Evolutionary conservation across 2,888 invertebrate genomes (phyloP), one percentile per base, ranked within the genome.

Genomic region (Drosophila anceps): DNA sequence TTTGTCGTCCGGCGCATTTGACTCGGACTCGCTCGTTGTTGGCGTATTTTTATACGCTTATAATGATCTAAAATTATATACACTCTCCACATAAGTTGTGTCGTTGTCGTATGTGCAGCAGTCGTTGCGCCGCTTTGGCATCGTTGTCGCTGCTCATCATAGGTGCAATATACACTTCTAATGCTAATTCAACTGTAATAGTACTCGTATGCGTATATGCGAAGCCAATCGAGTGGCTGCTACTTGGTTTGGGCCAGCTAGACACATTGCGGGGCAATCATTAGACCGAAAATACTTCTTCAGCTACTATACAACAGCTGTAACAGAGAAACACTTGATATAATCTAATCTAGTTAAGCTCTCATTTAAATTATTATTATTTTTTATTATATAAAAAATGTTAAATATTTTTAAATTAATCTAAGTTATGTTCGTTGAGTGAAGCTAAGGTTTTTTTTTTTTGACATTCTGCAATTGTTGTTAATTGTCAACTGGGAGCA

Each of bases 51-150:
- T 86, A 88, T 81, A 82, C 78, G 78, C 74, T 79, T 86, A 71
- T 86, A 86, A 82, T 81, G 82, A 79, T 84, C 86, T 88, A 86
- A 82, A 86, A 86, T 86, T 88, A 86, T 86, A 86, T 81, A 75
- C 57, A 70, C 58, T 55, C 13, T 44, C 41, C 62, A 70, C 78
- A 77, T 77, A 78, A 78, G 77, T 51, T 67, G 63, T 58, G 24
- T 24, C 72, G 41, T 18, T 41, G 41, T 31, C 18, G 54, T 63
- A 57, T 64, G 62, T 69, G 73, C 73, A 48, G 58, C 60, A 48
- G 50, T 41, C 58, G 57, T 59, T 54, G 44, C 57, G 55, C 53
- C 59, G 58, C 60, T 50, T 72, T 72, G 54, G 74, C 75, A 60
- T 64, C 76, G 69, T 70, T 80, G 70, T 71, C 65, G 64, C 78